Evolutionary conservation across 1,140 invertebrate species (phyloP).

Genomic region (Pantala flavescens): DNA sequence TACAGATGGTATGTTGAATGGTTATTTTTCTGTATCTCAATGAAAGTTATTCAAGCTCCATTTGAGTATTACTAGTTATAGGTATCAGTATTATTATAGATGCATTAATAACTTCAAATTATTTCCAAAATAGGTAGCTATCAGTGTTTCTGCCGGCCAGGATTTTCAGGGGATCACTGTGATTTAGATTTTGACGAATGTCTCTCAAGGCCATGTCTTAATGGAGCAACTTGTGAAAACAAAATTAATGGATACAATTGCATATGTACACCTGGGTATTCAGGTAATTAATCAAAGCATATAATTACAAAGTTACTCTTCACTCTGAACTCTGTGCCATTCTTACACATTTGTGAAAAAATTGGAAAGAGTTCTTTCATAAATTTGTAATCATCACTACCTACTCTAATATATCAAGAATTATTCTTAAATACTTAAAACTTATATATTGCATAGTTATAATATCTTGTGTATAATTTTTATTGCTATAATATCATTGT

Average conservation of each 20-base stretch:
- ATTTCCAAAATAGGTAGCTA: constrained; percentile 48
- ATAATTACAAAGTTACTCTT: too few species aligned
- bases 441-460: too few species aligned
- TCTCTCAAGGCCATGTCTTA: constrained; percentile 74
- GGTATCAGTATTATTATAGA: too few species aligned
- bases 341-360: background rate
- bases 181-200: constrained; percentile 80
- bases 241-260: constrained; percentile 77
- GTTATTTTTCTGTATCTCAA: too few species aligned
- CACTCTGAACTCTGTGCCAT: background rate
- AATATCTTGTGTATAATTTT: too few species aligned
- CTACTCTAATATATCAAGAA: too few species aligned
- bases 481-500: too few species aligned
- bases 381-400: too few species aligned
- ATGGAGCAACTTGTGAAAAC: constrained; percentile 79
- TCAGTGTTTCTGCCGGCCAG: constrained; percentile 75
- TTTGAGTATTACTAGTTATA: too few species aligned
- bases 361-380: background rate
- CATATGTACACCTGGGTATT: constrained; percentile 68
- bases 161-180: constrained; percentile 72
- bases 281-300: constrained; percentile 36
- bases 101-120: too few species aligned
- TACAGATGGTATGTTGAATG: constrained; percentile 31
- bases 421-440: too few species aligned
- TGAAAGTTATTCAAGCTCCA: too few species aligned